These are phyloP conservation scores for Gonatopus flavifemur DNA, from an alignment of 1,140 invertebrate genomes.

Conservation along the genomic window DNA sequence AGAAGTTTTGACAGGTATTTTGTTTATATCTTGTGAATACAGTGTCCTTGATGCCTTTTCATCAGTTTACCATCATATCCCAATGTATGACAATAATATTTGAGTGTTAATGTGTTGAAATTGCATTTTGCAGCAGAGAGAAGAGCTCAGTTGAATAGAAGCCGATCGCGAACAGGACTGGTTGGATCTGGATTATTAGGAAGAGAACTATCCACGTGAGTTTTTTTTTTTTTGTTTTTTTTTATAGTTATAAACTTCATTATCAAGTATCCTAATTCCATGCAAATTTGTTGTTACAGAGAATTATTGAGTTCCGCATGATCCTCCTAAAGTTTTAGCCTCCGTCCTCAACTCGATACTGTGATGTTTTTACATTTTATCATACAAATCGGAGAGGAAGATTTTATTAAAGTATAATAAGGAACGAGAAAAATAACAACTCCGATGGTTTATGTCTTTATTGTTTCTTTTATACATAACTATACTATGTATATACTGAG, in stretches of 20 bases:
- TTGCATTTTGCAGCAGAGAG: conserved; percentile 71
- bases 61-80: too few relatives aligned
- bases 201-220: conserved; percentile 64
- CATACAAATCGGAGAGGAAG: neutral
- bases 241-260: conserved; percentile 10
- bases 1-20: too few relatives aligned
- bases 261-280: conserved; percentile 1
- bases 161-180: conserved; percentile 77
- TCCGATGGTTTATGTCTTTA: too few relatives aligned
- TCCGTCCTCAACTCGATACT: conserved; percentile 52
- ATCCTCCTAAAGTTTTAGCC: conserved; percentile 25
- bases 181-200: conserved; percentile 62
- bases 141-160: conserved; percentile 82
- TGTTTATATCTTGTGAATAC: too few relatives aligned
- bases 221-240: conserved; percentile 16
- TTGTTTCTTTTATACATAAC: too few relatives aligned
- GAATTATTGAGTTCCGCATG: conserved; percentile 57
- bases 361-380: conserved; percentile 47
- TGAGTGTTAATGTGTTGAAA: too few relatives aligned
- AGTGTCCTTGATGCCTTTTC: too few relatives aligned
- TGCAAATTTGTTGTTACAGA: conserved; percentile 41
- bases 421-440: too few relatives aligned
- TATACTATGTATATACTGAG: too few relatives aligned
- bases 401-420: too few relatives aligned
- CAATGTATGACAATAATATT: too few relatives aligned